Evolutionary conservation across 2,888 invertebrate species (phyloP).

Genomic region (Zonitis immaculata): DNA sequence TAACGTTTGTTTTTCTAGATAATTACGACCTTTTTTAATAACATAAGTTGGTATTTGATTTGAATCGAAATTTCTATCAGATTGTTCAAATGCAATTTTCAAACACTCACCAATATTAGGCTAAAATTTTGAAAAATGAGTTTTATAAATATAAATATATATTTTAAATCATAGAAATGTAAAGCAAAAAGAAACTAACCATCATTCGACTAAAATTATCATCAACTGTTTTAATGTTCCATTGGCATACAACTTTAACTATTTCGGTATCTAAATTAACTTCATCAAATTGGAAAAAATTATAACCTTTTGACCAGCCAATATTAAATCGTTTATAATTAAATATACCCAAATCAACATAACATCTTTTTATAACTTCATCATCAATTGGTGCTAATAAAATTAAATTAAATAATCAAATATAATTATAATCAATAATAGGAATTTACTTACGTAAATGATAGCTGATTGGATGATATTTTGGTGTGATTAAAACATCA

Average conservation of each 20-base stretch:
- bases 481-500: constrained; percentile 6
- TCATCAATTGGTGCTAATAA: neutral
- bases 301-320: constrained; percentile 69
- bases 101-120: constrained; percentile 27
- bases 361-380: constrained; percentile 28
- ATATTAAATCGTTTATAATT: constrained; percentile 65
- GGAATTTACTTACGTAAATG: constrained; percentile 6
- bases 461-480: constrained; percentile 3
- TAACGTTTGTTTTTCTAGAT: constrained; percentile 30
- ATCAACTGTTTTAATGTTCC: neutral
- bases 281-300: constrained; percentile 36
- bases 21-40: constrained; percentile 26
- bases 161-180: neutral
- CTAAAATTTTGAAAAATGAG: constrained; percentile 10
- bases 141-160: neutral
- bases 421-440: neutral
- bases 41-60: constrained; percentile 35
- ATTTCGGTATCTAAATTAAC: neutral
- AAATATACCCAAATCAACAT: constrained; percentile 56
- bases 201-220: neutral
- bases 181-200: constrained; percentile 1
- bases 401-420: neutral
- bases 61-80: constrained; percentile 22
- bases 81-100: constrained; percentile 31
- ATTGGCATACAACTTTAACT: neutral